Percentiles rank a stretch among this genome's conserved stretches.
Evolutionary conservation across 2,888 invertebrate genomes (phyloP).

Genomic region (Habroteleia sp.): DNA sequence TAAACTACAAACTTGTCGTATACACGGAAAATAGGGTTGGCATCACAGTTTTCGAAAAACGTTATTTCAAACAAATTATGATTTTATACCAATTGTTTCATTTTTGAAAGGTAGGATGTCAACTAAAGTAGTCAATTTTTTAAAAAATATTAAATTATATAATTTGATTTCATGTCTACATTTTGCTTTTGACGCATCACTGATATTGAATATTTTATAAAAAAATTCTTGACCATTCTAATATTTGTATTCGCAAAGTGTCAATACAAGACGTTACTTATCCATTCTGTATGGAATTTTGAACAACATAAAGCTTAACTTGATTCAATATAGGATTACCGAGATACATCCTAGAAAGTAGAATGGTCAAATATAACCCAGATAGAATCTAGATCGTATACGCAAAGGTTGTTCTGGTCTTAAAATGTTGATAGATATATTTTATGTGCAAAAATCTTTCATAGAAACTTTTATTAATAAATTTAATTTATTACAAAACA

Average conservation of each 20-base stretch:
- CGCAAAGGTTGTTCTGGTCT: conserved; percentile 8
- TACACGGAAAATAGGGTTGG: too few relatives aligned
- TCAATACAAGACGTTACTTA: conserved; percentile 36
- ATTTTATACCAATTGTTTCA: too few relatives aligned
- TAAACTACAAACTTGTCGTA: too few relatives aligned
- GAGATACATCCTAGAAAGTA: conserved; percentile 33
- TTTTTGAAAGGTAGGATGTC: too few relatives aligned
- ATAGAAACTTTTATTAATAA: conserved; percentile 7
- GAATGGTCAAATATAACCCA: conserved; percentile 31
- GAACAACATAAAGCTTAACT: conserved; percentile 47
- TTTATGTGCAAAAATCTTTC: conserved; percentile 15
- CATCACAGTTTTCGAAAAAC: too few relatives aligned
- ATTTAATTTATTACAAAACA: too few relatives aligned
- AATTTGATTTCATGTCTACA: too few relatives aligned
- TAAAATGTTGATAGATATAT: conserved; percentile 27
- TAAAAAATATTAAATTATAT: too few relatives aligned
- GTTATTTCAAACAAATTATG: too few relatives aligned
- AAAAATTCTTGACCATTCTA: background rate
- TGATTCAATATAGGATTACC: conserved; percentile 58
- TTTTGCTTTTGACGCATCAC: too few relatives aligned
- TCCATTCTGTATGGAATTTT: conserved; percentile 22
- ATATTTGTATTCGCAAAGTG: conserved; percentile 10
- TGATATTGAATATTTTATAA: conserved; percentile 7
- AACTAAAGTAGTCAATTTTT: too few relatives aligned
- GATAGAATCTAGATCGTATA: background rate